phyloP scores from a whole-genome alignment of 2,888 invertebrate species.

The Rotaria sp. region DNA sequence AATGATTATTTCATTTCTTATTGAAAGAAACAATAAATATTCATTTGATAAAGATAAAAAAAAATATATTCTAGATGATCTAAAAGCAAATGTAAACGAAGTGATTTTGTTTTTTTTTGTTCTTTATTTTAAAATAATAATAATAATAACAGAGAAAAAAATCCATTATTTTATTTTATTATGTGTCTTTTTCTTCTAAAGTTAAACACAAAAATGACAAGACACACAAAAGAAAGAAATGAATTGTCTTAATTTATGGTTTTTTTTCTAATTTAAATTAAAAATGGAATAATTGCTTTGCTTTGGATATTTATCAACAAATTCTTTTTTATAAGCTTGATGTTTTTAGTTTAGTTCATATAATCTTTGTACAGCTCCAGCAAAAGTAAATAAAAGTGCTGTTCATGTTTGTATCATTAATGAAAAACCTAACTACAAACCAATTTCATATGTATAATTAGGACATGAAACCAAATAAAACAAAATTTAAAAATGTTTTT shows the following conservation, averaged over 20 bases:
- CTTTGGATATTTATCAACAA: conserved; percentile 78
- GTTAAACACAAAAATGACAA: not conserved
- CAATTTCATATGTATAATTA: conserved; percentile 94
- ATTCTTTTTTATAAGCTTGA: conserved; percentile 83
- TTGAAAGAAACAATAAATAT: too few species aligned
- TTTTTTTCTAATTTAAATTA: conserved; percentile 46
- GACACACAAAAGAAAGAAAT: not conserved
- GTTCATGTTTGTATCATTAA: conserved; percentile 88
- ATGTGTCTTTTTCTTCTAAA: not conserved
- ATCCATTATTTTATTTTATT: too few species aligned
- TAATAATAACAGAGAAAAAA: not conserved
- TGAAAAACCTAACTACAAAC: conserved; percentile 85
- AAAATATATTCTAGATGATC: too few species aligned
- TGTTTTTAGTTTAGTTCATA: conserved; percentile 96
- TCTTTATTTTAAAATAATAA: not conserved
- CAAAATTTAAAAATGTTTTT: conserved; percentile 75
- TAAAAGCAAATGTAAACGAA: not conserved
- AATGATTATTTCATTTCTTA: too few species aligned
- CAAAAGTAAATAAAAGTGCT: conserved; percentile 79
- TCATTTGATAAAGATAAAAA: too few species aligned
- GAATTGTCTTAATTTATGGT: not conserved
- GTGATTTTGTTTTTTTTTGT: not conserved
- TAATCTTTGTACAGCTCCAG: conserved; percentile 87
- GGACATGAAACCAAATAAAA: conserved; percentile 92
- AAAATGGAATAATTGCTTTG: conserved; percentile 67